Percentiles rank a stretch among this genome's conserved stretches.
phyloP scores from a whole-genome alignment of 2,797 vertebrate genomes.

The Tapera naevia region DNA sequence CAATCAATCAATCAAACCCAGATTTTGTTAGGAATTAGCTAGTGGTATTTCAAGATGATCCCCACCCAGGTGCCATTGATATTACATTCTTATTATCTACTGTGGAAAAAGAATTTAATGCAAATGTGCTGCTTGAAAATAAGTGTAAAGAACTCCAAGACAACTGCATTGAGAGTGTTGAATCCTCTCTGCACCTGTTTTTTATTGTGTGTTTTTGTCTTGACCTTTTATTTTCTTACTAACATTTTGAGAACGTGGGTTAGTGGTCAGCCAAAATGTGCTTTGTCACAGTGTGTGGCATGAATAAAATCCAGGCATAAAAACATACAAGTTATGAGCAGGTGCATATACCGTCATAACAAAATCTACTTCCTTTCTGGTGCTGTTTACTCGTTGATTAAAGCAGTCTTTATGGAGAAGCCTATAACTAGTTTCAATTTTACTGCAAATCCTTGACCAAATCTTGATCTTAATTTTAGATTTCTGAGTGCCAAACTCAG shows the following conservation, averaged over 20 bases:
- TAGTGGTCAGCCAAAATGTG: neutral
- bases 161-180: accelerated
- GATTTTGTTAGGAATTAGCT: neutral
- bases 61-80: neutral
- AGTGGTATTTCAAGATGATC: neutral
- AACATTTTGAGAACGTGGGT: neutral
- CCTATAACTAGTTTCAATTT: neutral
- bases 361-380: neutral
- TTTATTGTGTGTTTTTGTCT: neutral
- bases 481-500: neutral
- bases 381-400: neutral
- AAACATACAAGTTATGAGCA: neutral
- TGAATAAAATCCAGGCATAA: neutral
- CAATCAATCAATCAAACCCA: accelerated
- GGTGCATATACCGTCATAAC: neutral
- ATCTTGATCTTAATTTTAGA: neutral
- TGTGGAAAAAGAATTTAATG: neutral
- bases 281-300: neutral
- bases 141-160: neutral
- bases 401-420: neutral
- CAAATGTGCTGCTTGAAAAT: neutral
- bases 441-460: neutral
- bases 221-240: neutral
- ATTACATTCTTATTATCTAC: neutral
- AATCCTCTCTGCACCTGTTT: neutral